A percentile compares a stretch with the other conserved stretches of the same genome.
Evolutionary conservation across 1,140 invertebrate genomes (phyloP).

Genomic region (Contarinia nasturtii): DNA sequence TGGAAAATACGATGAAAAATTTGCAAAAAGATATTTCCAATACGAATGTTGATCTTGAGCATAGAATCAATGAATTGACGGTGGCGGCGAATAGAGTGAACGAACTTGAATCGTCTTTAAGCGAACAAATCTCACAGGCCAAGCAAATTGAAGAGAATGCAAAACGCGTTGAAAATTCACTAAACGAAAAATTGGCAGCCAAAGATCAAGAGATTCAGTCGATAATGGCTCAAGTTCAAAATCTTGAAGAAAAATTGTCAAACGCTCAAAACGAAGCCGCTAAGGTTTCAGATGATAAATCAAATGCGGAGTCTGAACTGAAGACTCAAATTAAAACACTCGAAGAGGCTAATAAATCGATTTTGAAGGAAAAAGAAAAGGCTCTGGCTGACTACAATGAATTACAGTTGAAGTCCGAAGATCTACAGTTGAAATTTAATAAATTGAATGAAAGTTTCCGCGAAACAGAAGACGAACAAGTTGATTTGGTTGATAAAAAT

Average conservation of each 20-base stretch:
- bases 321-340: no score
- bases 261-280: no score
- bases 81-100: not conserved
- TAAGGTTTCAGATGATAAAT: no score
- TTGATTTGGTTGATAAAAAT: constrained; percentile 3
- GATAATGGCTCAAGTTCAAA: no score
- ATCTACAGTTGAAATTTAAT: no score
- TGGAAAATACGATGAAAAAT: not conserved
- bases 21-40: not conserved
- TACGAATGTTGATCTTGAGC: not conserved
- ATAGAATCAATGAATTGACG: not conserved
- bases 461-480: constrained; percentile 2
- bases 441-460: not conserved
- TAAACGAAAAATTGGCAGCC: no score
- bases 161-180: not conserved
- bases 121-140: not conserved
- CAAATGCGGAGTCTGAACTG: no score
- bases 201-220: no score
- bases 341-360: not conserved
- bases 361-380: not conserved
- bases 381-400: no score
- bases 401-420: no score
- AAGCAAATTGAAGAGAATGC: not conserved
- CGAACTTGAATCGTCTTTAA: not conserved
- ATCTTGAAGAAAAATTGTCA: no score